Percentiles rank a stretch among this genome's conserved stretches.
phyloP scores from a whole-genome alignment of 2,888 invertebrate species.

The Acleris emargana region DNA sequence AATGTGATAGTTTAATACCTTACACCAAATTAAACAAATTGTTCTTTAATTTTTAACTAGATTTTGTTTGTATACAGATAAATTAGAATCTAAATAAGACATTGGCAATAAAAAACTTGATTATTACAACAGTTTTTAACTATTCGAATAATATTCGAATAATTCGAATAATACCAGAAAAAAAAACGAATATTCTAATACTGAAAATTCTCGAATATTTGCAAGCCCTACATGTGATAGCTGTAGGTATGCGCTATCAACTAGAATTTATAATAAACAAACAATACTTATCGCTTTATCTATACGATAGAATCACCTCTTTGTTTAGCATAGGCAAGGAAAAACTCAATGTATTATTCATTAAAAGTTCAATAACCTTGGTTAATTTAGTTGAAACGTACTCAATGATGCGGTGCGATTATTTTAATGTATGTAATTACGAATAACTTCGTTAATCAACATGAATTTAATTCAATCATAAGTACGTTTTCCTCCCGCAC shows the following conservation, averaged over 20 bases:
- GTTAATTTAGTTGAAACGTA: background rate
- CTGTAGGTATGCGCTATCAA: background rate
- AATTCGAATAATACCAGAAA: too few relatives aligned
- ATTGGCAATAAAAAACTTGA: too few relatives aligned
- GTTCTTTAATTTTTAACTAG: too few relatives aligned
- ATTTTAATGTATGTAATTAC: constrained; percentile 16
- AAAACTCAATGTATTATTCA: constrained; percentile 9
- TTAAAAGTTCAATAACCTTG: constrained; percentile 23
- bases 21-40: too few relatives aligned
- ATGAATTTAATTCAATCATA: background rate
- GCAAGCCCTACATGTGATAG: background rate
- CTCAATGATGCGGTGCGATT: background rate
- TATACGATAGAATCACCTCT: background rate
- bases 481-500: too few relatives aligned
- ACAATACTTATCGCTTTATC: constrained; percentile 8
- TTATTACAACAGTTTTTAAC: too few relatives aligned
- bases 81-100: too few relatives aligned
- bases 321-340: background rate
- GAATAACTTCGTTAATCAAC: background rate
- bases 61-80: too few relatives aligned
- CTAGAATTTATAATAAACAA: background rate
- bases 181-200: too few relatives aligned
- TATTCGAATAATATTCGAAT: too few relatives aligned
- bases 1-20: too few relatives aligned
- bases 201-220: too few relatives aligned